These are phyloP conservation scores for Murina feae DNA, from an alignment of 2,113 vertebrate genomes.

Conservation along the genomic window DNA sequence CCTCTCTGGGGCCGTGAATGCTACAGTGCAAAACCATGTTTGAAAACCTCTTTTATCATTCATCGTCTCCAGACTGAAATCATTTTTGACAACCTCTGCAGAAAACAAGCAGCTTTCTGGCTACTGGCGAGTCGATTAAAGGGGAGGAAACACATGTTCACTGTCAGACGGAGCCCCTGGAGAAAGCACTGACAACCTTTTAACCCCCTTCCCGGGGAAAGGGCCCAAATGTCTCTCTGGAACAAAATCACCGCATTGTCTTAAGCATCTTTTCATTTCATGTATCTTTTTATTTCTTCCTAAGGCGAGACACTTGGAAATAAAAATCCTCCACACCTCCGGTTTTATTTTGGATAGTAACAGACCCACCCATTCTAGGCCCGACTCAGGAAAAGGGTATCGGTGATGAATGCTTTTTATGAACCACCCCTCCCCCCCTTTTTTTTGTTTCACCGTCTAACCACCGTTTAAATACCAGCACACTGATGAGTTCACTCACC, in stretches of 20 bases:
- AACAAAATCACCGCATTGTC: conserved; percentile 84
- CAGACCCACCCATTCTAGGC: conserved; percentile 51
- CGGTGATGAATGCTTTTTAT: conserved; percentile 52
- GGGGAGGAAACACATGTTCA: conserved; percentile 95
- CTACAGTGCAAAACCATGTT: conserved; percentile 87
- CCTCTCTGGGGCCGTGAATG: conserved; percentile 82
- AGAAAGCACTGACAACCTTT: conserved; percentile 92
- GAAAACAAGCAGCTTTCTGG: conserved; percentile 89
- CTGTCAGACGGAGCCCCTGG: conserved; percentile 88
- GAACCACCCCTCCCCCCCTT: not conserved
- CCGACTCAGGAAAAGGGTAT: conserved; percentile 41
- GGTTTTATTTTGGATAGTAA: conserved; percentile 60
- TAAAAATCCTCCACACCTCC: conserved; percentile 58
- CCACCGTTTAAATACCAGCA: conserved; percentile 79
- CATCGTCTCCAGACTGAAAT: conserved; percentile 89
- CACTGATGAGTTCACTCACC: conserved; percentile 78
- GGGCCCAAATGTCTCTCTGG: conserved; percentile 85
- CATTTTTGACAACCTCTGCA: conserved; percentile 90
- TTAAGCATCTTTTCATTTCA: conserved; percentile 84
- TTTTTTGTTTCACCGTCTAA: conserved; percentile 51
- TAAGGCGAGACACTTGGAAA: conserved; percentile 70
- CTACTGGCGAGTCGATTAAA: conserved; percentile 92
- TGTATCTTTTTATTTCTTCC: conserved; percentile 73
- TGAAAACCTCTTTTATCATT: conserved; percentile 91
- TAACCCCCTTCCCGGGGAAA: conserved; percentile 87